Conservation (phyloP, 2,113 vertebrate species). For the Equus quagga region DNA sequence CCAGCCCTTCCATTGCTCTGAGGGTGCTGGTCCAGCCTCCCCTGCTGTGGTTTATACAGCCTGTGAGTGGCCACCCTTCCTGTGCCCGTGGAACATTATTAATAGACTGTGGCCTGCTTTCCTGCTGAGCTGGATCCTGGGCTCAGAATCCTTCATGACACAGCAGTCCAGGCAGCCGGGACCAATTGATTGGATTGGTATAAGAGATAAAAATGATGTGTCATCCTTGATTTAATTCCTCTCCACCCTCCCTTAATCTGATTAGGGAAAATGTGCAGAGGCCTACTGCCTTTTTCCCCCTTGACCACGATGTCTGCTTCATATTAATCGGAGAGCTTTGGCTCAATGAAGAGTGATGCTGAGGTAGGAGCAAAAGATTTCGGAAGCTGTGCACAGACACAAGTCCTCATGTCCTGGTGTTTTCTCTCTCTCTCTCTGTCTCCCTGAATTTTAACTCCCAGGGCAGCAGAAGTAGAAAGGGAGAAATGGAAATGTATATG, state of each 20-base stretch:
- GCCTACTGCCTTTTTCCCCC: neutral
- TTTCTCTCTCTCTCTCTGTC: no score
- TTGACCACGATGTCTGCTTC: neutral
- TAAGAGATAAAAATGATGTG: conserved; percentile 53
- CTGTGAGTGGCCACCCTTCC: neutral
- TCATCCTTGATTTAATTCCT: conserved; percentile 22
- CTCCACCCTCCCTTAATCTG: neutral
- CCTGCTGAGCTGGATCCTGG: neutral
- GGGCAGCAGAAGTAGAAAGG: no score
- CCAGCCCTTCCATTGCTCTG: neutral
- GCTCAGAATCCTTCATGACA: conserved; percentile 34
- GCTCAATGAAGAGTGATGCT: neutral
- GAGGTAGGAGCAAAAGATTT: neutral
- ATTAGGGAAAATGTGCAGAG: neutral
- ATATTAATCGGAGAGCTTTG: neutral
- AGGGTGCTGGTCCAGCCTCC: neutral
- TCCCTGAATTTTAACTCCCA: neutral
- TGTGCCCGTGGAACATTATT: neutral
- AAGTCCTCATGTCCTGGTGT: neutral
- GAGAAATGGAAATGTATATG: neutral
- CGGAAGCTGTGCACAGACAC: neutral
- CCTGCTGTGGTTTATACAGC: neutral
- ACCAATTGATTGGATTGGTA: neutral
- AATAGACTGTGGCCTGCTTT: neutral
- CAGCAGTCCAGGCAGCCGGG: conserved; percentile 6